These are phyloP conservation scores for Saguinus midas DNA, from an alignment of 2,113 vertebrate species.

Conservation along the genomic window DNA sequence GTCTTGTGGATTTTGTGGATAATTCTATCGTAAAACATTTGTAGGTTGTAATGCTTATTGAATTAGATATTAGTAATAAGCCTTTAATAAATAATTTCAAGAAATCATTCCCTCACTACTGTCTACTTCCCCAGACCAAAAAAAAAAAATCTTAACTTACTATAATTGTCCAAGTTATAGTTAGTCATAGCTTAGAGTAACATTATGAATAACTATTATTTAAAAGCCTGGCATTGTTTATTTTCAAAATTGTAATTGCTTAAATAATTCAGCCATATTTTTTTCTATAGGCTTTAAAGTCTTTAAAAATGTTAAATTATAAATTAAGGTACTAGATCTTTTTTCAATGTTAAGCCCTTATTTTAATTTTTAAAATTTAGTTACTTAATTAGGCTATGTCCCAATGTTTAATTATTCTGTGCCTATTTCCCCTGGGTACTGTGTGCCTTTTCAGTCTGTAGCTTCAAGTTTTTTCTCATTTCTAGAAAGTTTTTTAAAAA, in stretches of 20 bases:
- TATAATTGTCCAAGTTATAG: not conserved
- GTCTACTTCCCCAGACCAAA: not conserved
- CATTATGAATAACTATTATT: not conserved
- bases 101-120: not conserved
- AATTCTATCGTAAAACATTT: not conserved
- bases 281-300: not conserved
- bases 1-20: not conserved
- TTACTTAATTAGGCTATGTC: not conserved
- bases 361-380: slow-evolving; percentile 9
- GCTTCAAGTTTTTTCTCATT: not conserved
- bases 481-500: not conserved
- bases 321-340: not conserved
- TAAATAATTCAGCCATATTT: slow-evolving; percentile 18
- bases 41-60: not conserved
- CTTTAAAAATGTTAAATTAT: slow-evolving; percentile 36
- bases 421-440: not conserved
- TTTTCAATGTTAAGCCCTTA: not conserved
- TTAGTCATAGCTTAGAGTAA: not conserved
- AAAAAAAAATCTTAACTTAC: not conserved
- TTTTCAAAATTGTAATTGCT: slow-evolving; percentile 3
- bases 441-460: not conserved
- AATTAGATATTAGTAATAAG: slow-evolving; percentile 11
- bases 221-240: not conserved
- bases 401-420: not conserved
- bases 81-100: slow-evolving; percentile 23